Base-by-base conservation (phyloP, 2,797 vertebrate genomes). In the Sebastes minor region DNA sequence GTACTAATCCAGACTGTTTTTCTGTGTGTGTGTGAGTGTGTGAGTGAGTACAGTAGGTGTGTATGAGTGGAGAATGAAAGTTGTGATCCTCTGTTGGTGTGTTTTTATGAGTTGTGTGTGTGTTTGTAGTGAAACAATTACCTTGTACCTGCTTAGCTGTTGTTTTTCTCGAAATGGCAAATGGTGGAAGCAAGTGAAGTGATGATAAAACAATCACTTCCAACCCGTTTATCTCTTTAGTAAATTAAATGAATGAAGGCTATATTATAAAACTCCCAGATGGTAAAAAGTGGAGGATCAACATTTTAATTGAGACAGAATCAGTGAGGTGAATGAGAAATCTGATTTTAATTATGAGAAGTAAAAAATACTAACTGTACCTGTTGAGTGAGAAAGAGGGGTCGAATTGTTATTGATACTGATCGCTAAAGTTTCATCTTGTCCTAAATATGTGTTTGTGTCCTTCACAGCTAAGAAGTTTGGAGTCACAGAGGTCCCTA, bases 401-500 rank as follows among this genome's bases (percentile, higher is more conserved):
- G 22, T 57, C 1, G 2, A 22, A 64, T 49, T 66, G 3, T 35
- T 67, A 25, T 16, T n/a, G 5, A 30, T 14, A 4, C 60, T 81
- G 69, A 61, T 71, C 1, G 6, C 32, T 59, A 52, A 69, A 32
- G 38, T 28, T 73, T 33, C 1, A 23, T 62, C 16, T n/a, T 42
- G 3, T 72, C 10, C 22, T 74, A 57, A 77, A 11, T 35, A 0
- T 66, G 25, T 52, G n/a, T 52, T 42, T 57, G 32, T 60, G 1
- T 86, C 6, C 22, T 86, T 90, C 61, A 76, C 92, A 97, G 96
- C 96, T 67, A 97, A 95, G 94, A 96, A 93, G 94, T 96, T 96
- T 85, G 96, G 97, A 76, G 96, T 98, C 84, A 95, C 95, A 4
- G 97, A 97, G 66, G 96, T 97, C 22, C 94, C 97, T 10, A 91